Evolutionary conservation across 2,797 vertebrate species (phyloP).

Genomic region (Arremon aurantiirostris): DNA sequence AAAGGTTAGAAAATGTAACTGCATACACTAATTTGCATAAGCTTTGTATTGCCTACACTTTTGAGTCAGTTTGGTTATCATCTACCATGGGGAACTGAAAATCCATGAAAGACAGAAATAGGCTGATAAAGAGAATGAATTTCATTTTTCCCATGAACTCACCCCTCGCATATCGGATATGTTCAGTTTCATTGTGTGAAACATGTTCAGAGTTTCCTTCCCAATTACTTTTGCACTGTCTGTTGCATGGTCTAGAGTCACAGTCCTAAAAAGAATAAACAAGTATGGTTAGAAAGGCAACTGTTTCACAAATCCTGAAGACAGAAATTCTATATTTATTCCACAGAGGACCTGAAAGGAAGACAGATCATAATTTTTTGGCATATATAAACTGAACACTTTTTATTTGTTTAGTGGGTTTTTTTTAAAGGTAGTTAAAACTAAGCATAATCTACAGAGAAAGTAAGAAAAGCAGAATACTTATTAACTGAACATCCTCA

Average conservation of each 20-base stretch:
- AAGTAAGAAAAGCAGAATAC: background rate
- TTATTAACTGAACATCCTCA: background rate
- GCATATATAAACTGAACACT: background rate
- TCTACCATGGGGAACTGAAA: background rate
- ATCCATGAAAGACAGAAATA: background rate
- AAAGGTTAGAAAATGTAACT: background rate
- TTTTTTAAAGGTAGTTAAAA: background rate
- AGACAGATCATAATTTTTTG: background rate
- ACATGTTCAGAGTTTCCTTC: constrained; percentile 88
- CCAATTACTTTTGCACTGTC: constrained; percentile 88
- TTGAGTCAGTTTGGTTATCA: background rate
- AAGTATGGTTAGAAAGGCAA: constrained; percentile 1
- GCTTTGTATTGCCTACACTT: background rate
- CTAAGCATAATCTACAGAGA: background rate
- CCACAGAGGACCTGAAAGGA: background rate
- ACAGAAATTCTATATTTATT: background rate
- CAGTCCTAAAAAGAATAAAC: constrained; percentile 68
- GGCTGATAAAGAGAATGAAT: background rate
- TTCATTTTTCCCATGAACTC: constrained; percentile 46
- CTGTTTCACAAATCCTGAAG: background rate
- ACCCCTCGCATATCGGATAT: constrained; percentile 93
- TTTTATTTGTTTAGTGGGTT: background rate
- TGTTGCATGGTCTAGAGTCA: constrained; percentile 86
- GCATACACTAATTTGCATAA: background rate
- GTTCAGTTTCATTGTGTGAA: constrained; percentile 90